Conservation (phyloP, 2,888 invertebrate genomes). For the Scotopteryx bipunctaria region DNA sequence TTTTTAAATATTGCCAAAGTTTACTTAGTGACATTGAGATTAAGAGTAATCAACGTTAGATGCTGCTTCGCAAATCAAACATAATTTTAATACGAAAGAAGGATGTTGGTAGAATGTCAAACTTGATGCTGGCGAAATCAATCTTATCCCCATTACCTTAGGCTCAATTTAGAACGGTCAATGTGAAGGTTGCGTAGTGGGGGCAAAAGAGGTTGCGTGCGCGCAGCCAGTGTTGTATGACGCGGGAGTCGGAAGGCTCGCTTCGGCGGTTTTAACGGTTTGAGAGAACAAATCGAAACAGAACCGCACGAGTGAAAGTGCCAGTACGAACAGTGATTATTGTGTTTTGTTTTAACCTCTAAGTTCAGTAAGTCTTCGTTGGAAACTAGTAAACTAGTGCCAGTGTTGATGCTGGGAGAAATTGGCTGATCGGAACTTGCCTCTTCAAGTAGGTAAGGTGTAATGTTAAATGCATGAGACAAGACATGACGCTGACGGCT, state of each 20-base stretch:
- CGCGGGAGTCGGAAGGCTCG: slow-evolving; percentile 18
- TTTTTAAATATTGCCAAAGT: no score
- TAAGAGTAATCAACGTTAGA: no score
- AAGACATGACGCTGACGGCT: slow-evolving; percentile 4
- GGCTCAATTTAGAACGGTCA: slow-evolving; percentile 6
- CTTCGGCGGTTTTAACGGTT: slow-evolving; percentile 61
- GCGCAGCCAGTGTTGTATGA: slow-evolving; percentile 53
- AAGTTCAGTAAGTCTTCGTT: no score
- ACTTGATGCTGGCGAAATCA: not conserved
- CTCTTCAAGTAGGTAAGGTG: slow-evolving; percentile 35
- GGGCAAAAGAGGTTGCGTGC: slow-evolving; percentile 61
- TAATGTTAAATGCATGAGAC: slow-evolving; percentile 25
- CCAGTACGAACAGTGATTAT: slow-evolving; percentile 40
- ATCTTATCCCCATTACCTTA: not conserved
- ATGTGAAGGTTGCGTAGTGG: slow-evolving; percentile 43
- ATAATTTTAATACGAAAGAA: not conserved
- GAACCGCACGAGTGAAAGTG: slow-evolving; percentile 74
- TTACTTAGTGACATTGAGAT: no score
- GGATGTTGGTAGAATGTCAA: not conserved
- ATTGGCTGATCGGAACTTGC: no score
- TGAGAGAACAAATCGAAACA: slow-evolving; percentile 57
- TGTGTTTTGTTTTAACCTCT: slow-evolving; percentile 33
- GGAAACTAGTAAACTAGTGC: slow-evolving; percentile 12
- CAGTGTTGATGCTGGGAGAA: slow-evolving; percentile 26
- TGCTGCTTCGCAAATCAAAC: no score